These are phyloP conservation scores for Buathra laborator DNA, from an alignment of 2,888 invertebrate genomes.

Conservation along the genomic window DNA sequence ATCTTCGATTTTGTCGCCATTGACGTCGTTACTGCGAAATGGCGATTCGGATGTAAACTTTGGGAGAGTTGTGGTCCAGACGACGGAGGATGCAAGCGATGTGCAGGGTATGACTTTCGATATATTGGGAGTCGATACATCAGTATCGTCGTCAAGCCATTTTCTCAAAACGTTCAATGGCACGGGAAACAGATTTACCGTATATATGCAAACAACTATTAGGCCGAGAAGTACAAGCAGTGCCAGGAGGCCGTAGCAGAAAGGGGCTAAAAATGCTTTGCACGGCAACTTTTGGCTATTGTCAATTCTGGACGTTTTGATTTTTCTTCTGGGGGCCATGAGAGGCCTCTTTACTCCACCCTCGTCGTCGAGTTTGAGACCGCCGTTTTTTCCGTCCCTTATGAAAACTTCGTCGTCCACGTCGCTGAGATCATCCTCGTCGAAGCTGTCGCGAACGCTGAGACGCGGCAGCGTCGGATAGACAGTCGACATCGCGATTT, in stretches of 20 bases:
- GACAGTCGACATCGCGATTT: conserved; percentile 85
- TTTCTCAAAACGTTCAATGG: conserved; percentile 88
- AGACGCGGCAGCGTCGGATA: conserved; percentile 88
- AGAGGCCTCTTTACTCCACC: conserved; percentile 90
- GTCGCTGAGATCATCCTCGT: conserved; percentile 91
- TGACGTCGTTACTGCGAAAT: conserved; percentile 90
- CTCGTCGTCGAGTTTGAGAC: conserved; percentile 89
- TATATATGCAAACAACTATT: conserved; percentile 88
- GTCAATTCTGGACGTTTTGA: conserved; percentile 85
- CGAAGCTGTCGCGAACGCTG: conserved; percentile 89
- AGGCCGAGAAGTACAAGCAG: conserved; percentile 87
- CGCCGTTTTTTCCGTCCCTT: conserved; percentile 89
- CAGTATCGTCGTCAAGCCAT: conserved; percentile 85
- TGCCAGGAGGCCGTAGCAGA: conserved; percentile 89
- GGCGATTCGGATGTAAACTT: conserved; percentile 91
- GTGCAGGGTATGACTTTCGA: conserved; percentile 87
- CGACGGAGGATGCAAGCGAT: conserved; percentile 87
- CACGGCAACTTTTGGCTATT: conserved; percentile 87
- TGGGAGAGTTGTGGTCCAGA: conserved; percentile 90
- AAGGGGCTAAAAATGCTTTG: conserved; percentile 88
- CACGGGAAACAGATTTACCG: conserved; percentile 89
- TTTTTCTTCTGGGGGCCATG: conserved; percentile 90
- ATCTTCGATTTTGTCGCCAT: conserved; percentile 90
- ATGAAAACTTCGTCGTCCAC: conserved; percentile 93
- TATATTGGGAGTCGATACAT: conserved; percentile 75